Evolutionary conservation across 2,888 invertebrate genomes (phyloP).

Genomic region (Pterobdella sp.): DNA sequence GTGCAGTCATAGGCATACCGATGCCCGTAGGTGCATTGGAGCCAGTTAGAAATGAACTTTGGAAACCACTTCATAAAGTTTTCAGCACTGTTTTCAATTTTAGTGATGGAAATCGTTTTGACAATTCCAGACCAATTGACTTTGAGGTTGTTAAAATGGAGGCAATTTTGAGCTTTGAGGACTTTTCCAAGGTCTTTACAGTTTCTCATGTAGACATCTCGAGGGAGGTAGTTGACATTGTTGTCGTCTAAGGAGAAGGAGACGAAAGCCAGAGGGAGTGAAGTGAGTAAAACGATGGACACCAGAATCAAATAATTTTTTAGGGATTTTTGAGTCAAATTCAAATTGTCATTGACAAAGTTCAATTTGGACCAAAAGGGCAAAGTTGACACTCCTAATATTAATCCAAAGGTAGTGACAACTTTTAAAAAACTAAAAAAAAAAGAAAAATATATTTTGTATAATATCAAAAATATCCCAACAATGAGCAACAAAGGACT

Average conservation of each 20-base stretch:
- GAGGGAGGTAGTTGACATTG: constrained; percentile 54
- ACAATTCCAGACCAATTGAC: constrained; percentile 64
- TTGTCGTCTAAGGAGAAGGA: constrained; percentile 41
- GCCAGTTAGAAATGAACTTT: constrained; percentile 41
- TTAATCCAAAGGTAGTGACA: constrained; percentile 42
- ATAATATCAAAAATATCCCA: constrained; percentile 39
- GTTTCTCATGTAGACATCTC: constrained; percentile 70
- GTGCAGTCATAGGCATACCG: constrained; percentile 34
- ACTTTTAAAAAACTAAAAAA: constrained; percentile 41
- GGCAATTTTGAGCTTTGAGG: constrained; percentile 62
- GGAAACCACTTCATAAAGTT: constrained; percentile 44
- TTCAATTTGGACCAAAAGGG: constrained; percentile 38
- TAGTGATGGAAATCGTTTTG: constrained; percentile 40
- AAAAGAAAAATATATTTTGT: constrained; percentile 40
- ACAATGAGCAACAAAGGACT: constrained; percentile 41
- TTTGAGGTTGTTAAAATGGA: constrained; percentile 60
- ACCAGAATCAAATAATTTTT: constrained; percentile 42
- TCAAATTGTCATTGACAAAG: constrained; percentile 38
- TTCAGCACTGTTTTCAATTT: constrained; percentile 44
- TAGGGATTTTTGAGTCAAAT: constrained; percentile 39
- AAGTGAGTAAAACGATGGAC: constrained; percentile 42
- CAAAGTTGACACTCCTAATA: constrained; percentile 43
- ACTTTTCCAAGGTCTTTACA: constrained; percentile 69
- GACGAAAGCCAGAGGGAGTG: constrained; percentile 53
- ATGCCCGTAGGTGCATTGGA: constrained; percentile 46